Base-by-base conservation (phyloP, 2,888 invertebrate genomes). In the Nomada goodeniana region DNA sequence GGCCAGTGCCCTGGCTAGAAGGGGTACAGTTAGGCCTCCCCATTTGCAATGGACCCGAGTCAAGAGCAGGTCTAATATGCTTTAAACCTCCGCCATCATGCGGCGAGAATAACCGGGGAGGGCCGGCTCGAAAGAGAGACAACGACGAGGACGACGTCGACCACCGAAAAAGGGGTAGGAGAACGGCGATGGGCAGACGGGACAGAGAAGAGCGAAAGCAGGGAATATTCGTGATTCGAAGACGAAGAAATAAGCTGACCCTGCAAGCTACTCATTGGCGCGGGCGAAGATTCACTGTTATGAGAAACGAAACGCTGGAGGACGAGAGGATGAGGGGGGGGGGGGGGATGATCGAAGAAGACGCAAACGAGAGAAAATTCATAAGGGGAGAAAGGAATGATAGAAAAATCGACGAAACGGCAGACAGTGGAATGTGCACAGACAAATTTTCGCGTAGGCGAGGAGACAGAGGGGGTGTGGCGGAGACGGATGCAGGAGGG, bases 11-110 rank as follows among this genome's bases (percentile, higher is more conserved):
- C 80, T 73, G 61, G 47, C 61, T 20, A 59, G 76, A 75, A 71
- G 80, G 85, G 78, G 76, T 52, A 82, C 79, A 75, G 76, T 67
- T 76, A 82, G 82, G 76, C 76, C 82, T 81, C 72, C 78, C 84
- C 85, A 89, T 90, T 89, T 85, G 85, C 84, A 84, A 84, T 89
- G 83, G 85, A 86, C 84, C 85, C 82, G 82, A 88, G 82, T 89
- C 86, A 82, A 89, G 87, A 90, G 90, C 89, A 81, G 86, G 84
- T 90, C 90, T 90, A 90, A 90, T 90, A 89, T 90, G 89, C 90
- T 90, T 90, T 90, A 88, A 87, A 84, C 87, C 86, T 76, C 63
- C 57, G 79, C 57, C 83, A 77, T 83, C 83, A 82, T 86, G 82
- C 70, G 73, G 73, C 65, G 65, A 63, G 78, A 75, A 68, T 71